These are phyloP conservation scores for Musca vetustissima DNA, from an alignment of 1,140 invertebrate species.

Conservation along the genomic window DNA sequence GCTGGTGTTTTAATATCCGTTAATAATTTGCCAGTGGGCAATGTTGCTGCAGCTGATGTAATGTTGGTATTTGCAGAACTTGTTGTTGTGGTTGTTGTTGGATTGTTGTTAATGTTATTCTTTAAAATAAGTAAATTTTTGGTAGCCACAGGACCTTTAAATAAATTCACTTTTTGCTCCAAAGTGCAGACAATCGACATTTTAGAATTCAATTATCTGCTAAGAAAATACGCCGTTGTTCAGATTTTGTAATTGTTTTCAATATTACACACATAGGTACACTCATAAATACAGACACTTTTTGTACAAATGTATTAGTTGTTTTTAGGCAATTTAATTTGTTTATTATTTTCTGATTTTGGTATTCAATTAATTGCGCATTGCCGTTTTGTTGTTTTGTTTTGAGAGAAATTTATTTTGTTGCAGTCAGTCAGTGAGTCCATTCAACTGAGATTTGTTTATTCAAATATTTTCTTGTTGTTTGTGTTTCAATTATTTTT, in stretches of 20 bases:
- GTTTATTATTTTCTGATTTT: neutral
- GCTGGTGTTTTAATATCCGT: slow-evolving; percentile 2
- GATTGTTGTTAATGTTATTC: slow-evolving; percentile 29
- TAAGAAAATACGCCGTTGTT: neutral
- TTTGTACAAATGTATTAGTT: neutral
- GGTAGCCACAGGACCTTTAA: slow-evolving; percentile 42
- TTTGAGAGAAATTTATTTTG: neutral
- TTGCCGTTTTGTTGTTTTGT: slow-evolving; percentile 5
- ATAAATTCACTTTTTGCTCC: slow-evolving; percentile 48
- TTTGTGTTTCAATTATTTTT: too few species aligned
- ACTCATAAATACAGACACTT: neutral
- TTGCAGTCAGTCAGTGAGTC: neutral
- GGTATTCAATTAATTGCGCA: slow-evolving; percentile 14
- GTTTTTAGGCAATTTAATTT: neutral
- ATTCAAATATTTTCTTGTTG: too few species aligned
- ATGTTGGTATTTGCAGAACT: neutral
- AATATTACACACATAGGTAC: neutral
- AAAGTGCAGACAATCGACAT: slow-evolving; percentile 53
- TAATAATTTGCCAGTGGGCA: neutral
- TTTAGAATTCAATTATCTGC: slow-evolving; percentile 34
- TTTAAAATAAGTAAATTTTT: slow-evolving; percentile 47
- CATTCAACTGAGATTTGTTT: too few species aligned
- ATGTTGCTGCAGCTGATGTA: neutral
- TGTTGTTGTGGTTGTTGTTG: slow-evolving; percentile 1
- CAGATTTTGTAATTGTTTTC: slow-evolving; percentile 3